A percentile compares a stretch with the other conserved stretches of the same genome.
phyloP scores from a whole-genome alignment of 2,888 invertebrate genomes.

The Caenorhabditis virilis region DNA sequence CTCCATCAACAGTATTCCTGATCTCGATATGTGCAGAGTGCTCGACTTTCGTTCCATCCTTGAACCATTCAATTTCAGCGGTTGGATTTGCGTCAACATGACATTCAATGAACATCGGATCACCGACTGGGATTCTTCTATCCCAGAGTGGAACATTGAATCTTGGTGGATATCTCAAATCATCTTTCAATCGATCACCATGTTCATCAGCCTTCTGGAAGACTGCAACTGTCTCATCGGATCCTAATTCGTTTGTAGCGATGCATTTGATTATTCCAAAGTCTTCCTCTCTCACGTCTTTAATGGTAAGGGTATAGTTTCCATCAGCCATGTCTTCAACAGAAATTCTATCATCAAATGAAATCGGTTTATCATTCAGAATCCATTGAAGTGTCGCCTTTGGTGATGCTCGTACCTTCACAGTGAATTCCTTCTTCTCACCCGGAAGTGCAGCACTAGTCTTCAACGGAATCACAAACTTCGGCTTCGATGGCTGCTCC shows the following conservation, averaged over 20 bases:
- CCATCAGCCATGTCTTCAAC: conserved; percentile 74
- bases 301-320: conserved; percentile 80
- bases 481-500: conserved; percentile 64
- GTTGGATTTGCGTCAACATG: conserved; percentile 68
- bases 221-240: conserved; percentile 72
- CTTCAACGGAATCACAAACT: conserved; percentile 69
- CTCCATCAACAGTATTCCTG: conserved; percentile 63
- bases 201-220: conserved; percentile 42
- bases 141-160: conserved; percentile 81
- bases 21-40: conserved; percentile 55
- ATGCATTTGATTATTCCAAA: conserved; percentile 74
- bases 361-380: conserved; percentile 57
- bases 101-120: conserved; percentile 66
- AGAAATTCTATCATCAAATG: conserved; percentile 48
- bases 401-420: conserved; percentile 70
- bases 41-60: conserved; percentile 71
- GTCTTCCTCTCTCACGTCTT: conserved; percentile 77
- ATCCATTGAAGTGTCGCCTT: conserved; percentile 70
- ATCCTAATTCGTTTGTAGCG: conserved; percentile 80
- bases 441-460: conserved; percentile 74
- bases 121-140: conserved; percentile 63
- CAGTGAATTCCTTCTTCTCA: conserved; percentile 75
- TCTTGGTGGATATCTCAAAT: conserved; percentile 75
- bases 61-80: conserved; percentile 61
- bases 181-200: conserved; percentile 41